A percentile compares a stretch with the other conserved stretches of the same genome.
phyloP scores from a whole-genome alignment of 2,113 vertebrate genomes.

The Pluvialis apricaria region DNA sequence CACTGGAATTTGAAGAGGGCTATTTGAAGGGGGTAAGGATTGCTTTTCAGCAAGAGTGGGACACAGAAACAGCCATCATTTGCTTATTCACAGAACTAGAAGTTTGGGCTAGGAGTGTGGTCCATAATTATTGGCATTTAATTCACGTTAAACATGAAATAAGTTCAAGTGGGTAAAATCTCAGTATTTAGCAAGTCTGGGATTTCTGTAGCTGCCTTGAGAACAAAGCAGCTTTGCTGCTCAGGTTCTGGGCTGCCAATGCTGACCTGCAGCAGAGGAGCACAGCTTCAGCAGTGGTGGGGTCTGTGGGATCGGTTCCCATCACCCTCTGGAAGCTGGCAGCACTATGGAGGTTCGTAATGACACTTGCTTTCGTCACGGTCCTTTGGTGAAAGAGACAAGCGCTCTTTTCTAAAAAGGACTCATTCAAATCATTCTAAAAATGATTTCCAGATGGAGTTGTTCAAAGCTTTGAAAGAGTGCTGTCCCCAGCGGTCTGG shows the following conservation, averaged over 20 bases:
- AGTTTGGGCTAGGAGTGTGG: background rate
- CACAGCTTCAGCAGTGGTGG: rapidly evolving
- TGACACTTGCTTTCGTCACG: rapidly evolving
- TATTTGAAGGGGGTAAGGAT: background rate
- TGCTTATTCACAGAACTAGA: background rate
- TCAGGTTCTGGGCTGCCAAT: background rate
- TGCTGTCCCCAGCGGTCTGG: background rate
- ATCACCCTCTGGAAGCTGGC: background rate
- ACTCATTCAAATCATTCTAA: no score
- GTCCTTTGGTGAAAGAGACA: background rate
- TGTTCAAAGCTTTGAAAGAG: background rate
- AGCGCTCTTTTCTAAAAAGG: background rate
- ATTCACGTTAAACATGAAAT: background rate
- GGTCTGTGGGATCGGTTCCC: background rate
- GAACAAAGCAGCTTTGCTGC: background rate
- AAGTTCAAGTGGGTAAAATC: background rate
- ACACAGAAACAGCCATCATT: rapidly evolving
- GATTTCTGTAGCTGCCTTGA: background rate
- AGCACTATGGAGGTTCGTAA: background rate
- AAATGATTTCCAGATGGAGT: background rate
- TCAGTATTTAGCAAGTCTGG: background rate
- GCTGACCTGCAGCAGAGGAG: background rate
- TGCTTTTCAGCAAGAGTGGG: background rate
- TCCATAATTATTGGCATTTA: background rate
- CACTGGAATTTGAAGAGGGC: background rate